Conservation (phyloP, 2,888 invertebrate species). For the Pomacea canaliculata region DNA sequence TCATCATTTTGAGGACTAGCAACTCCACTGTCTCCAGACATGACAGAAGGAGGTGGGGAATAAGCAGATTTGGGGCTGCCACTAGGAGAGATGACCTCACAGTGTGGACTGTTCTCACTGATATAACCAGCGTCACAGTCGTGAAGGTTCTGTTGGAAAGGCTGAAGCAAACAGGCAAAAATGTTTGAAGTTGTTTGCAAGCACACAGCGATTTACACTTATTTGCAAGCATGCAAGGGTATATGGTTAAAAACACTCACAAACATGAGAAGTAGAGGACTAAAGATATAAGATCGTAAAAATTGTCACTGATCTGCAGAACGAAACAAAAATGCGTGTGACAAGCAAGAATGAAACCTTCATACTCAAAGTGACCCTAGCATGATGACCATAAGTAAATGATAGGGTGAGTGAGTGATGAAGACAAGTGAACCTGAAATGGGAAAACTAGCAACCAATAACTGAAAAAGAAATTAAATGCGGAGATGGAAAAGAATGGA, state of each 20-base stretch:
- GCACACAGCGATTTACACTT: neutral
- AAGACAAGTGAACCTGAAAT: too few species aligned
- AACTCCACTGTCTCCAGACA: conserved; percentile 35
- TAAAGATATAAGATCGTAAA: too few species aligned
- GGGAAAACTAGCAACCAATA: too few species aligned
- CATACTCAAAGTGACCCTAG: too few species aligned
- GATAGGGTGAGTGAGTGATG: too few species aligned
- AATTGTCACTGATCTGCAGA: neutral
- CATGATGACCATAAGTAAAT: too few species aligned
- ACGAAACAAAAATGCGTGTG: neutral
- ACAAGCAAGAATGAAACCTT: too few species aligned
- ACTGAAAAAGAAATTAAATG: too few species aligned
- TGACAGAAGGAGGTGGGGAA: conserved; percentile 44
- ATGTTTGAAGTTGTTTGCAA: neutral
- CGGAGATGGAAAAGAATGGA: too few species aligned
- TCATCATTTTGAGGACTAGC: conserved; percentile 39
- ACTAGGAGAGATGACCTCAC: conserved; percentile 33
- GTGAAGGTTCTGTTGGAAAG: neutral
- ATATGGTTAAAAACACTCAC: neutral
- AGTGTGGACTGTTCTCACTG: conserved; percentile 26
- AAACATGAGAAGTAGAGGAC: neutral
- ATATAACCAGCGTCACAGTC: conserved; percentile 21
- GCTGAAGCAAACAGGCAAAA: neutral
- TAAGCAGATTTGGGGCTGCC: conserved; percentile 39
- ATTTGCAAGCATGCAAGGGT: neutral